Evolutionary conservation across 1,140 invertebrate species (phyloP).

Genomic region (Pseudobourletiella spinata): DNA sequence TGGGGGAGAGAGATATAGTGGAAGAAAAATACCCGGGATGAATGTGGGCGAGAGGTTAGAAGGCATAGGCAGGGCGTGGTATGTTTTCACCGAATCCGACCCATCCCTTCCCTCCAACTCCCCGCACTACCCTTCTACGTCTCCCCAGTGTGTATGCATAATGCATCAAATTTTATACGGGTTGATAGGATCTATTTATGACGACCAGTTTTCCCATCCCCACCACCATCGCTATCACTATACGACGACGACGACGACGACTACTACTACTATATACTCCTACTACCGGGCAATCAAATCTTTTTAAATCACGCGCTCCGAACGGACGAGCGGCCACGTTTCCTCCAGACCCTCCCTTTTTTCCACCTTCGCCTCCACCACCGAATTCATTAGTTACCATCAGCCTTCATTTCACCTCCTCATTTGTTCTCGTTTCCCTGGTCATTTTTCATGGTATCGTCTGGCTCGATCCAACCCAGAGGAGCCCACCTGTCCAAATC

Average conservation of each 20-base stretch:
- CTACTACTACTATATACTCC: too few species aligned
- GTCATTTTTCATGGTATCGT: slow-evolving; percentile 4
- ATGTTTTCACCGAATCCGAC: slow-evolving; percentile 12
- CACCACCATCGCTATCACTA: too few species aligned
- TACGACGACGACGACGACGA: too few species aligned
- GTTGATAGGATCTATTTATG: slow-evolving; percentile 6
- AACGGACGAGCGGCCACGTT: background rate
- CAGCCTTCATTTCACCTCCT: background rate
- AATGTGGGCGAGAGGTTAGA: too few species aligned
- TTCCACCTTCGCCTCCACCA: background rate
- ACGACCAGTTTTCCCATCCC: background rate
- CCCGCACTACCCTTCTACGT: background rate
- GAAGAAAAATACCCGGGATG: background rate
- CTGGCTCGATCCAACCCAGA: too few species aligned
- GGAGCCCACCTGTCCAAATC: too few species aligned
- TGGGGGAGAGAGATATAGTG: background rate
- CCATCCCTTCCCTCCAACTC: background rate
- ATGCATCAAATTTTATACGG: background rate
- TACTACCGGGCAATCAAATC: slow-evolving; percentile 5
- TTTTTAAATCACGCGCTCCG: slow-evolving; percentile 3
- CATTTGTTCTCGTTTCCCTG: slow-evolving; percentile 5
- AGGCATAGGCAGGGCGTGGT: slow-evolving; percentile 14
- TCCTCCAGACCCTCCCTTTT: background rate
- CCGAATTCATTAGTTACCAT: background rate
- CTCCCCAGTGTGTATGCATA: background rate